Evolutionary conservation across 2,113 vertebrate genomes (phyloP), one percentile per base, ranked within the genome.

Genomic region (Oplegnathus fasciatus): DNA sequence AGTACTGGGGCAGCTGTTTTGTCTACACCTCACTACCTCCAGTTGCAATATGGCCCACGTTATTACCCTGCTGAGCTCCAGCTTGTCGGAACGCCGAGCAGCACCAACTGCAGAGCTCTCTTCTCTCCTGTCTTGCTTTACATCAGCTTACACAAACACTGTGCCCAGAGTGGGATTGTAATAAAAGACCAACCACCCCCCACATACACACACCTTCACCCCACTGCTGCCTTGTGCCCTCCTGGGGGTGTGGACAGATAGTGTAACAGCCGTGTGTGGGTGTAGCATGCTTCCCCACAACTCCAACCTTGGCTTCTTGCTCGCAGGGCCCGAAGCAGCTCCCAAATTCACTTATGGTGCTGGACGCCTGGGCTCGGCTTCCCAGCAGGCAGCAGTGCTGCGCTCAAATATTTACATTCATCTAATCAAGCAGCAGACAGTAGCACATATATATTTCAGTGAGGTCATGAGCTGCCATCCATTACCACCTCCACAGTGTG

Each of bases 381-480:
- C 81, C 80, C 89, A 86, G 87, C 78, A 50, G 82, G 81, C 85
- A 75, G 65, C 60, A 37, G 76, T 61, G 55, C 65, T 58, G 60
- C n/a, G 6, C 74, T 92, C 82, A 85, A 92, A 94, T 94, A 89
- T 95, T 95, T 93, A 93, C 91, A 86, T 92, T 89, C 73, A 61
- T 86, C 78, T 78, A 92, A 90, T 88, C 85, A 85, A 78, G 81
- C 80, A 70, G 81, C 75, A 90, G 87, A 92, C 93, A 90, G 93
- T 92, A 92, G 91, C 89, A 55, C 48, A 58, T 85, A 61, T 85
- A 82, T 83, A 65, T 91, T 90, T 72, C 66, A 83, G 60, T 89
- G 78, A 93, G 86, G 92, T 90, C 93, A 91, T 83, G 57, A 89
- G 82, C 87, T 95, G 90, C 92, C 75, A 87, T 83, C 68, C 52